Evolutionary conservation across 2,888 invertebrate species (phyloP).

Genomic region (Lissonota sp.): DNA sequence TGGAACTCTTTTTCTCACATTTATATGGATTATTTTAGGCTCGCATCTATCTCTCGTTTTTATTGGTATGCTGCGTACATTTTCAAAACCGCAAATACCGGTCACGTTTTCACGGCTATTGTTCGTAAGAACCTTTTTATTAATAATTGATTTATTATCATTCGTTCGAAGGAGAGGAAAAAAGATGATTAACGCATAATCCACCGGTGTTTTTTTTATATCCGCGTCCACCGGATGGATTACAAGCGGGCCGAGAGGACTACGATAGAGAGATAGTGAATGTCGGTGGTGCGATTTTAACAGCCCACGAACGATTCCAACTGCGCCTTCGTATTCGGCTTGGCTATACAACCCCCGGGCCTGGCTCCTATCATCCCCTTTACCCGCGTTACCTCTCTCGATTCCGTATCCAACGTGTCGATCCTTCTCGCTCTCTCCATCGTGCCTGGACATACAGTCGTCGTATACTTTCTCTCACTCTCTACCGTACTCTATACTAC

Average conservation of each 20-base stretch:
- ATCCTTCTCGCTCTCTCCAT: background rate
- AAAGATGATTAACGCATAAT: background rate
- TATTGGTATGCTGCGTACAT: too few relatives aligned
- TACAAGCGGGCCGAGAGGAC: slow-evolving; percentile 2
- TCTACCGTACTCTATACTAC: too few relatives aligned
- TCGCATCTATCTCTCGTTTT: too few relatives aligned
- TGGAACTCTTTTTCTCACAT: too few relatives aligned
- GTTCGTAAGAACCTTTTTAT: too few relatives aligned
- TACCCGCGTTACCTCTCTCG: slow-evolving; percentile 55
- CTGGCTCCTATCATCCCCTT: slow-evolving; percentile 78
- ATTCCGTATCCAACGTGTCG: slow-evolving; percentile 33
- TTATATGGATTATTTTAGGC: too few relatives aligned
- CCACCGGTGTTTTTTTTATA: slow-evolving; percentile 1
- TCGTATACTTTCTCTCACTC: background rate
- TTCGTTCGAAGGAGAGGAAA: background rate
- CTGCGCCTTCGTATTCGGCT: slow-evolving; percentile 75
- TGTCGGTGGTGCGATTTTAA: slow-evolving; percentile 65
- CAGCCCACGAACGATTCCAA: slow-evolving; percentile 68
- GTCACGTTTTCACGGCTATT: too few relatives aligned
- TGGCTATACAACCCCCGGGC: slow-evolving; percentile 76
- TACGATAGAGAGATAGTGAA: slow-evolving; percentile 40
- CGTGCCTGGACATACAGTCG: background rate
- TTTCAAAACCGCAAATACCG: too few relatives aligned
- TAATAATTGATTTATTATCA: background rate
- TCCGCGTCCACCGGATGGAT: background rate